Percentiles rank a stretch among this genome's conserved stretches.
Evolutionary conservation across 1,140 invertebrate genomes (phyloP).

Genomic region (Aleiodes sp.): DNA sequence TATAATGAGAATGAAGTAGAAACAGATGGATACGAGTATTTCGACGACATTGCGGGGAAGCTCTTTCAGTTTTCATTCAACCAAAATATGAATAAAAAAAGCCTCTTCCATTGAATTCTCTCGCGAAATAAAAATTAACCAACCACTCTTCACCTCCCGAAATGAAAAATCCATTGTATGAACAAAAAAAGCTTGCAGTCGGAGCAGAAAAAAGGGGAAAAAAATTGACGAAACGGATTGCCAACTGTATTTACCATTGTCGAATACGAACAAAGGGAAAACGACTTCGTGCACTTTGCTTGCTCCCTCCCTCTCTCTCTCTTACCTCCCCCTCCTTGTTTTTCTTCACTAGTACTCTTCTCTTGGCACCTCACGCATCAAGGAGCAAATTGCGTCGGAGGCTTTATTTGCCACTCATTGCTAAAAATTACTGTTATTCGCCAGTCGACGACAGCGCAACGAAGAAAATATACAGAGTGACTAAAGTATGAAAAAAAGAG

Average conservation of each 20-base stretch:
- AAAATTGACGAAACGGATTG: slow-evolving; percentile 13
- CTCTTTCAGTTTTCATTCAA: no score
- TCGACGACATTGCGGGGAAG: no score
- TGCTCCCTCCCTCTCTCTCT: not conserved
- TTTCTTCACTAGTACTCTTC: not conserved
- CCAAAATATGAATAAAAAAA: no score
- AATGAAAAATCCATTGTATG: not conserved
- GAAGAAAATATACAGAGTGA: not conserved
- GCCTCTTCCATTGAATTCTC: not conserved
- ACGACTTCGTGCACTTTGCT: not conserved
- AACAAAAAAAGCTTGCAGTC: no score
- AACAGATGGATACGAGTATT: no score
- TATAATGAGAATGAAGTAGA: no score
- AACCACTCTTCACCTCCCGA: not conserved
- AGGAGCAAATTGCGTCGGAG: slow-evolving; percentile 27
- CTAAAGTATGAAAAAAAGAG: no score
- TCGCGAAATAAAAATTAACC: no score
- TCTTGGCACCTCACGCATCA: slow-evolving; percentile 17
- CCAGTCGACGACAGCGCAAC: not conserved
- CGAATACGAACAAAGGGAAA: slow-evolving; percentile 30
- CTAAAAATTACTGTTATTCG: slow-evolving; percentile 31
- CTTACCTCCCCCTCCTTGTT: not conserved
- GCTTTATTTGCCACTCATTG: slow-evolving; percentile 31
- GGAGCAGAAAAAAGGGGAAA: slow-evolving; percentile 4
- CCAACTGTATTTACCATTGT: slow-evolving; percentile 28